phyloP scores from a whole-genome alignment of 2,888 invertebrate species.

The Oscheius myriophilus region DNA sequence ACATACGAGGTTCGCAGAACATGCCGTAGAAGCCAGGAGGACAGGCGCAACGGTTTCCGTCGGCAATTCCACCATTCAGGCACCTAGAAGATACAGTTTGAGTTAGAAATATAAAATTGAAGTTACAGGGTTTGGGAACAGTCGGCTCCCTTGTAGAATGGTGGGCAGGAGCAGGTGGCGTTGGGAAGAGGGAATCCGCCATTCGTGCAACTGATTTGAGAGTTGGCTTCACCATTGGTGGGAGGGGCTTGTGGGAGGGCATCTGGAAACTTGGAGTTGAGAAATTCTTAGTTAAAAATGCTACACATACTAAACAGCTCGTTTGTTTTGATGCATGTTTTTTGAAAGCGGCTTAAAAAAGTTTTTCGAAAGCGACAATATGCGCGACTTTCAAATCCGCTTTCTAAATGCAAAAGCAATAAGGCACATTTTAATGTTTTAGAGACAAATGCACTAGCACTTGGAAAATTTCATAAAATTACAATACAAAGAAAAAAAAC shows the following conservation, averaged over 20 bases:
- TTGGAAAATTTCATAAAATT: no score
- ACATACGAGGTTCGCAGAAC: conserved; percentile 36
- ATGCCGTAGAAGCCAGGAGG: conserved; percentile 41
- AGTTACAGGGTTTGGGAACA: conserved; percentile 15
- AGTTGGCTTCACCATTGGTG: neutral
- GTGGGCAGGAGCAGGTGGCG: conserved; percentile 40
- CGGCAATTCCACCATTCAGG: conserved; percentile 38
- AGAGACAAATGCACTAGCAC: no score
- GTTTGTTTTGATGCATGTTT: no score
- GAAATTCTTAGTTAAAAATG: no score
- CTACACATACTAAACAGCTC: no score
- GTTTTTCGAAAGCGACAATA: no score
- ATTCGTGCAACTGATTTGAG: conserved; percentile 24
- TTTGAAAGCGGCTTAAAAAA: no score
- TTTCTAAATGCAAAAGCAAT: no score
- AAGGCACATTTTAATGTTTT: no score
- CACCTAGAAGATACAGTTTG: conserved; percentile 22
- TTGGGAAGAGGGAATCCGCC: conserved; percentile 44
- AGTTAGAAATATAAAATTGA: neutral
- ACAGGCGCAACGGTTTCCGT: conserved; percentile 38
- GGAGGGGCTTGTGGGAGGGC: neutral
- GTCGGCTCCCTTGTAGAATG: conserved; percentile 36
- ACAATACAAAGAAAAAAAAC: no score
- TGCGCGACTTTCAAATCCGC: no score
- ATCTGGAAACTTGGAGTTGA: neutral